Evolutionary conservation across 92 coral and sea anemone species (phyloP), one percentile per base, ranked within the genome.

Genomic region (Virgularia gustaviana): DNA sequence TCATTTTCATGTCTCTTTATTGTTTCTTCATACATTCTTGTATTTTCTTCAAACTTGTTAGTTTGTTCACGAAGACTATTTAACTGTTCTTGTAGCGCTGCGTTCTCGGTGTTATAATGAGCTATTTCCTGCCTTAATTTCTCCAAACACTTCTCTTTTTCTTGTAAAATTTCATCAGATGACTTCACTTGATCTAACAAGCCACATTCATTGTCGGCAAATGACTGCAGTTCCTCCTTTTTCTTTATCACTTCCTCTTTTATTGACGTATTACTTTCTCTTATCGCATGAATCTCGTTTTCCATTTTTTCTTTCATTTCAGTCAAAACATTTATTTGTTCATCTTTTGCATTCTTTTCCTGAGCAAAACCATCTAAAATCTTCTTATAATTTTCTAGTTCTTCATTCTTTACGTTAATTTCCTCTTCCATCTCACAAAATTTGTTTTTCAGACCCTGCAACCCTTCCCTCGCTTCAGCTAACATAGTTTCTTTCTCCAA

Each of bases 161-260:
- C 77, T 58, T 85, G 86, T 16, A 87, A 41, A 27, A 44, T 76
- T 34, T 83, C 77, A 16, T 73, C 89, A 11, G 83, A 51, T 2
- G 84, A 60, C 36, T 52, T 77, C 15, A 85, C 66, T 28, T 71
- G 82, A 5, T 85, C 70, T 15, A 79, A 85, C 30, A 89, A 87
- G 7, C 36, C 42, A 12, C 44, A 35, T 51, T 79, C 75, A 32
- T 51, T 68, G 31, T 43, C 31, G 35, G 75, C 75, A 68, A 55
- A 42, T 16, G 63, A 68, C 44, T 54, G 75, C 34, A 92, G 47
- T 68, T 90, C 89, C 60, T 79, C 87, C n/a, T 85, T 88, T 66
- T 79, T 87, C 49, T 52, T 63, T 24, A 77, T 79, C 22, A 84
- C 34, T 2, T 76, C 84, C 29, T 89, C 79, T 70, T 80, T 87